Conservation (phyloP, 1,140 invertebrate genomes). For the Diplogasteroides magnus region DNA sequence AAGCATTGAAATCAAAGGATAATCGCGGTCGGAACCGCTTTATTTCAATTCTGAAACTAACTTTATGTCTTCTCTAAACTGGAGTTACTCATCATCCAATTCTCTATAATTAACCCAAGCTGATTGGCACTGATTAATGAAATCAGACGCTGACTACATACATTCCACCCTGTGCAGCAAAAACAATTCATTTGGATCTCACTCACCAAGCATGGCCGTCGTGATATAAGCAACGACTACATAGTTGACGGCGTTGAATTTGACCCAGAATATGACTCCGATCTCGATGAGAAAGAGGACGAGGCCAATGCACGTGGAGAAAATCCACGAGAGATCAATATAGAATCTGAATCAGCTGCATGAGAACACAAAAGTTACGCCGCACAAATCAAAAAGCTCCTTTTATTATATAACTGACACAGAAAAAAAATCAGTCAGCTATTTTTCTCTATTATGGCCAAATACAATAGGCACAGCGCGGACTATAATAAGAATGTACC, state of each 20-base stretch:
- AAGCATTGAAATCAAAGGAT: too few species aligned
- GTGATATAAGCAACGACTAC: constrained; percentile 44
- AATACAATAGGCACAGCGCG: background rate
- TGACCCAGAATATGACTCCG: constrained; percentile 81
- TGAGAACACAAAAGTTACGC: too few species aligned
- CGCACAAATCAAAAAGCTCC: too few species aligned
- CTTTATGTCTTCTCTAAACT: too few species aligned
- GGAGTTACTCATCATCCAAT: constrained; percentile 7
- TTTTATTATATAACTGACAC: too few species aligned
- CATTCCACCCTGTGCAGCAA: background rate
- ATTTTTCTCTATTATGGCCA: constrained; percentile 11
- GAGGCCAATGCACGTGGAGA: constrained; percentile 85
- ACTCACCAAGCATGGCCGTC: constrained; percentile 47
- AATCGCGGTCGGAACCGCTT: too few species aligned
- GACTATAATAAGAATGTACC: constrained; percentile 5
- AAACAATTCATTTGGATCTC: background rate
- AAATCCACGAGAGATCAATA: constrained; percentile 92
- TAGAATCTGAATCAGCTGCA: constrained; percentile 67
- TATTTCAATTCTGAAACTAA: too few species aligned
- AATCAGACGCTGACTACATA: background rate
- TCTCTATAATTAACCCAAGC: background rate
- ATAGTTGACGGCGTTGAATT: constrained; percentile 54
- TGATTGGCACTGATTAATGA: background rate
- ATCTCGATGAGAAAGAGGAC: constrained; percentile 90
- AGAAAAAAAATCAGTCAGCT: too few species aligned